Conservation (phyloP, 2,888 invertebrate genomes). For the Phrixothrix hirtus region DNA sequence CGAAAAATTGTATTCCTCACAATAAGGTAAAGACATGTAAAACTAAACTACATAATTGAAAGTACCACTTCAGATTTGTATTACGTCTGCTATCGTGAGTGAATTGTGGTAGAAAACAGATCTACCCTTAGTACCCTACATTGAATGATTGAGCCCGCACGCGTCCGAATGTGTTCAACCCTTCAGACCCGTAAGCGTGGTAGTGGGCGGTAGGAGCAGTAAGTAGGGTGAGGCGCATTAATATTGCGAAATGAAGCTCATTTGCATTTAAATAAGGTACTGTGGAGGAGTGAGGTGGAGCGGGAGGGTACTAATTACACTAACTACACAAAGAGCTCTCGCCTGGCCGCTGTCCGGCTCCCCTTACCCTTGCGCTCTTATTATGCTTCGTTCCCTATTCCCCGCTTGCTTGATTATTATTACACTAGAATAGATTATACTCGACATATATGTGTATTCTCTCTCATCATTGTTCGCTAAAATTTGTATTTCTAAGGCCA, state of each 20-base stretch:
- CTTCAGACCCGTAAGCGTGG: slow-evolving; percentile 38
- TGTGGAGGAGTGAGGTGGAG: slow-evolving; percentile 44
- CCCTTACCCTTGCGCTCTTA: slow-evolving; percentile 42
- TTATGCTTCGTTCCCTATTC: slow-evolving; percentile 49
- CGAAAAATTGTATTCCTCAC: too few species aligned
- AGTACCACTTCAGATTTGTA: slow-evolving; percentile 8
- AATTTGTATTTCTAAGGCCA: slow-evolving; percentile 29
- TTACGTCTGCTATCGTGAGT: slow-evolving; percentile 19
- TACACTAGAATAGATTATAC: slow-evolving; percentile 56
- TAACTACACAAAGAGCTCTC: slow-evolving; percentile 60
- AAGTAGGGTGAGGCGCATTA: slow-evolving; percentile 71
- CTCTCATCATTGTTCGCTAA: slow-evolving; percentile 27
- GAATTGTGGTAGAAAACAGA: slow-evolving; percentile 30
- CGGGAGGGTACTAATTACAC: slow-evolving; percentile 57
- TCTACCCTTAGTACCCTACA: slow-evolving; percentile 28
- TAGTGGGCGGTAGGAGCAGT: slow-evolving; percentile 39
- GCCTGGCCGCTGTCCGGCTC: slow-evolving; percentile 54
- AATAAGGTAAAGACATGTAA: too few species aligned
- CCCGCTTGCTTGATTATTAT: slow-evolving; percentile 54
- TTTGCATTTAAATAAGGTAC: slow-evolving; percentile 86
- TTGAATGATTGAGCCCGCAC: slow-evolving; percentile 39
- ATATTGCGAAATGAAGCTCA: slow-evolving; percentile 89
- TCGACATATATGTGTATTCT: slow-evolving; percentile 34
- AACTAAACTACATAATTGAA: slow-evolving; percentile 10
- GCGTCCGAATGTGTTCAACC: slow-evolving; percentile 41